Evolutionary conservation across 2,888 invertebrate genomes (phyloP).

Genomic region (Alcis repandata): DNA sequence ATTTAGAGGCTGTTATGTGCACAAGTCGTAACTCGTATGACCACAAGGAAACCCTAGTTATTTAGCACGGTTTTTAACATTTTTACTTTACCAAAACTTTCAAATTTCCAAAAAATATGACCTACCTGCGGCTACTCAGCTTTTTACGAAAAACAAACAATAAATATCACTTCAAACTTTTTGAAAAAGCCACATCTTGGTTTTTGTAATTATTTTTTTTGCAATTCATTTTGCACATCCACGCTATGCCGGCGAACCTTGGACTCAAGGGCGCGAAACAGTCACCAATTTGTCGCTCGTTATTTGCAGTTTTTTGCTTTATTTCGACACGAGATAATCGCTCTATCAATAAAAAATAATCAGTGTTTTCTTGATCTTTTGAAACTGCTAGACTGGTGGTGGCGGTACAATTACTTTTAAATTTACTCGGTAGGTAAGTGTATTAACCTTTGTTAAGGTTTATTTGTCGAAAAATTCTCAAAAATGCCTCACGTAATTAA

Average conservation of each 20-base stretch:
- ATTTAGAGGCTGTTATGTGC: too few relatives aligned
- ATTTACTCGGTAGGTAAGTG: not conserved
- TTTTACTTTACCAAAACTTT: too few relatives aligned
- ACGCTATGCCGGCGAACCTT: conserved; percentile 20
- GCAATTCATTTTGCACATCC: conserved; percentile 26
- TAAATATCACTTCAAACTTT: too few relatives aligned
- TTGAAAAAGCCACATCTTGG: too few relatives aligned
- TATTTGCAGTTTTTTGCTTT: conserved; percentile 8
- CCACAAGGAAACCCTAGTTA: too few relatives aligned
- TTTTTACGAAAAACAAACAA: too few relatives aligned
- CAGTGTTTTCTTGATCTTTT: conserved; percentile 15
- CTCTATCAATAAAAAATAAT: conserved; percentile 5
- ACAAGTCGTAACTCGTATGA: too few relatives aligned
- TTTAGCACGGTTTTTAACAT: too few relatives aligned
- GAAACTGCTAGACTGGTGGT: not conserved
- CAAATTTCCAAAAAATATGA: too few relatives aligned
- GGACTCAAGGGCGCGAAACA: conserved; percentile 29
- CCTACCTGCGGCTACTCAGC: too few relatives aligned
- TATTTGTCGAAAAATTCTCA: too few relatives aligned
- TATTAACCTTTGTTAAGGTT: not conserved
- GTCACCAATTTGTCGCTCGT: conserved; percentile 15
- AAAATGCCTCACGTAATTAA: too few relatives aligned
- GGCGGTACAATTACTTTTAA: not conserved
- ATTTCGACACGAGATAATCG: conserved; percentile 14
- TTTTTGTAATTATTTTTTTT: conserved; percentile 13